phyloP scores from a whole-genome alignment of 2,113 vertebrate species.

The Dendrocopos noguchii region DNA sequence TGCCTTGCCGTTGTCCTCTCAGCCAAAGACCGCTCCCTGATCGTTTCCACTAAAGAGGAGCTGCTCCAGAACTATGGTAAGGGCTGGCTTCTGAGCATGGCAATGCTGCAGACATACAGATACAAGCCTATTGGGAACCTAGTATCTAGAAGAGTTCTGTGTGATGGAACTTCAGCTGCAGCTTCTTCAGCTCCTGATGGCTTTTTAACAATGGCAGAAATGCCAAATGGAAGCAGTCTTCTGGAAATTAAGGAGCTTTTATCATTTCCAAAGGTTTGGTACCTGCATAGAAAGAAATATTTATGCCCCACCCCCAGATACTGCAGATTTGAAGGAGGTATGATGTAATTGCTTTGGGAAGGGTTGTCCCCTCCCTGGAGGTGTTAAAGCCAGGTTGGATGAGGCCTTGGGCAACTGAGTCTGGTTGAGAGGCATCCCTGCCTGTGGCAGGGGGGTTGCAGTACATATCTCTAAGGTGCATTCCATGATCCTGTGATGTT shows the following conservation, averaged over 20 bases:
- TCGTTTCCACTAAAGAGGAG: constrained; percentile 96
- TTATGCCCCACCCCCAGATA: neutral
- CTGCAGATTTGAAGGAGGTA: neutral
- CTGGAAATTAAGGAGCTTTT: neutral
- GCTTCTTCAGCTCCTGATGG: neutral
- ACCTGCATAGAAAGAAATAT: neutral
- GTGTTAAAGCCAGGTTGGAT: no score
- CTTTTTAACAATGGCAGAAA: neutral
- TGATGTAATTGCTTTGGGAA: neutral
- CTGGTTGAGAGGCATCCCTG: no score
- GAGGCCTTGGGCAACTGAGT: no score
- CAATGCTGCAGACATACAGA: fast-evolving
- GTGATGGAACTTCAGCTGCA: fast-evolving
- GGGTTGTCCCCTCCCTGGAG: no score
- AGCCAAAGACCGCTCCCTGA: constrained; percentile 90
- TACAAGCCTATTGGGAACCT: neutral
- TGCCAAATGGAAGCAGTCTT: neutral
- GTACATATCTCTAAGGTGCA: no score
- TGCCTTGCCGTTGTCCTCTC: constrained; percentile 93
- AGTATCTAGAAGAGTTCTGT: neutral
- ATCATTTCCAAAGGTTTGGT: neutral
- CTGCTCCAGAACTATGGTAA: constrained; percentile 92
- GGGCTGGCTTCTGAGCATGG: neutral
- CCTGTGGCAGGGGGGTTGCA: no score
- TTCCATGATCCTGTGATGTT: neutral